Percentiles rank a stretch among this genome's conserved stretches.
Evolutionary conservation across 2,888 invertebrate genomes (phyloP).

Genomic region (Beris chalybata): DNA sequence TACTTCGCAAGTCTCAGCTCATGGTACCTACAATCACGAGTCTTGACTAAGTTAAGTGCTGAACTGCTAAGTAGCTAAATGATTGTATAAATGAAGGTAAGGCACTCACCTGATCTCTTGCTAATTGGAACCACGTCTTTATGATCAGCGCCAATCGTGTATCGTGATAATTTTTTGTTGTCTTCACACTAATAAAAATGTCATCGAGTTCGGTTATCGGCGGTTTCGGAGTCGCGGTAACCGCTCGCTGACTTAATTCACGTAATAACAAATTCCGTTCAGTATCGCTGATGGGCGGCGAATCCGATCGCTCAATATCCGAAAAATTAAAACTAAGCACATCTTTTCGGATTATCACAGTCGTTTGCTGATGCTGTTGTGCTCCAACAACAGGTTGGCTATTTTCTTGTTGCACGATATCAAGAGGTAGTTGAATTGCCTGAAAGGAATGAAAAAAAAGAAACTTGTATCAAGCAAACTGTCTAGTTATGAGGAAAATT

Average conservation of each 20-base stretch:
- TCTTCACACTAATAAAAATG: conserved; percentile 94
- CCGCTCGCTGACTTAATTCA: conserved; percentile 54
- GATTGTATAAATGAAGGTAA: no score
- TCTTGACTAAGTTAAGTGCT: no score
- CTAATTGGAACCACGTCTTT: conserved; percentile 94
- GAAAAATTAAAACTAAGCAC: conserved; percentile 55
- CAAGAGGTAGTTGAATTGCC: conserved; percentile 32
- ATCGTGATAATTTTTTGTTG: conserved; percentile 84
- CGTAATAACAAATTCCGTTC: conserved; percentile 42
- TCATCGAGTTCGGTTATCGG: conserved; percentile 76
- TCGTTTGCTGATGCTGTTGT: conserved; percentile 45
- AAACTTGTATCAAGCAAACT: neutral
- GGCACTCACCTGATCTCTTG: conserved; percentile 79
- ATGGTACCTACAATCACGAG: no score
- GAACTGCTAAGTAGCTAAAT: no score
- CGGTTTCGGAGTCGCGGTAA: conserved; percentile 59
- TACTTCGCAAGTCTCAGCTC: no score
- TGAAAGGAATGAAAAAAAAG: conserved; percentile 28
- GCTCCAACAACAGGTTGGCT: conserved; percentile 19
- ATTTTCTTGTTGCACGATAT: conserved; percentile 14
- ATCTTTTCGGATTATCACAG: conserved; percentile 56
- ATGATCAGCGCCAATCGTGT: conserved; percentile 83
- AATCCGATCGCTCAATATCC: conserved; percentile 50
- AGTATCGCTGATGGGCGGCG: conserved; percentile 12
- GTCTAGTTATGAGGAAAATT: no score